These are phyloP conservation scores for Sebastes oblongus DNA, from an alignment of 2,797 vertebrate species.

Conservation along the genomic window DNA sequence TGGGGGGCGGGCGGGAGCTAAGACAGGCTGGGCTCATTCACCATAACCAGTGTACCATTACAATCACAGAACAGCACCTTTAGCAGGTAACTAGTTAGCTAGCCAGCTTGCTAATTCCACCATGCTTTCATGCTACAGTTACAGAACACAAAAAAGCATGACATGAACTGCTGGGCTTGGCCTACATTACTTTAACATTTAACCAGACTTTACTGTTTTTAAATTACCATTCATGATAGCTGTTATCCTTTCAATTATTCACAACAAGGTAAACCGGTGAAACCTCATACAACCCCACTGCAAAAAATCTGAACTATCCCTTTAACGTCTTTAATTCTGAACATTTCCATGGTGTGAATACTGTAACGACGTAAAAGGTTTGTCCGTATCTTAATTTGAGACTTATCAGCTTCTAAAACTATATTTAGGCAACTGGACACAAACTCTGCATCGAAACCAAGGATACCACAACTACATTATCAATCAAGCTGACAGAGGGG, in stretches of 20 bases:
- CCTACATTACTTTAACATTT: too few relatives aligned
- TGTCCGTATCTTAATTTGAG: constrained; percentile 3
- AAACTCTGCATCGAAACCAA: constrained; percentile 47
- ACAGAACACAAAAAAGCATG: too few relatives aligned
- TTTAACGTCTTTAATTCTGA: neutral
- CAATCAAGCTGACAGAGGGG: constrained; percentile 55
- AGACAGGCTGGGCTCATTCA: too few relatives aligned
- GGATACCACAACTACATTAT: constrained; percentile 53
- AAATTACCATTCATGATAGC: neutral
- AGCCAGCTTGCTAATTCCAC: too few relatives aligned
- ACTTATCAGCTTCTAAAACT: constrained; percentile 11
- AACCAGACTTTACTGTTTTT: too few relatives aligned
- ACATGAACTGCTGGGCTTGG: too few relatives aligned
- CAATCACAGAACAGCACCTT: too few relatives aligned
- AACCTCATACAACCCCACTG: neutral
- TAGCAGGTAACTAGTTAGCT: too few relatives aligned
- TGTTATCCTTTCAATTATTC: neutral
- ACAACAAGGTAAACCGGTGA: neutral
- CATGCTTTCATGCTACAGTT: too few relatives aligned
- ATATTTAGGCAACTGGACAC: constrained; percentile 26
- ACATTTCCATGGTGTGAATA: neutral
- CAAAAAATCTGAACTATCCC: neutral
- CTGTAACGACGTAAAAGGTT: neutral
- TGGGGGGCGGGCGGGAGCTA: too few relatives aligned
- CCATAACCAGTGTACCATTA: too few relatives aligned